These are phyloP conservation scores for Laspeyria flexula DNA, from an alignment of 2,888 invertebrate species.

Conservation along the genomic window DNA sequence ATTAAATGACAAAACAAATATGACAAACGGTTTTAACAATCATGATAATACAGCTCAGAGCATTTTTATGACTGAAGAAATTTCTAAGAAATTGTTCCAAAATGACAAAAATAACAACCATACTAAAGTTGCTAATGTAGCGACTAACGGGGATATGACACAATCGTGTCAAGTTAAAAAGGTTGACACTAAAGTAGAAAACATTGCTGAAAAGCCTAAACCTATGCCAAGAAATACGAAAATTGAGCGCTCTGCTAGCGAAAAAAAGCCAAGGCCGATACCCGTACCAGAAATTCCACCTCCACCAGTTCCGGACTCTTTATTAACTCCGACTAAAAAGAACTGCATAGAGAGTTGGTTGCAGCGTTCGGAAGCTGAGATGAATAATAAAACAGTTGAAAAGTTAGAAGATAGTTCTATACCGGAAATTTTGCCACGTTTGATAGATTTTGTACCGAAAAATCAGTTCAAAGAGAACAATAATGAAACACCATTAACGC, in stretches of 20 bases:
- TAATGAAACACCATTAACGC: constrained; percentile 57
- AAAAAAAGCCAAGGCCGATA: constrained; percentile 70
- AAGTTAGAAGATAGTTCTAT: constrained; percentile 70
- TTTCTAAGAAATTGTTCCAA: constrained; percentile 52
- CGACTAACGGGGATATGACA: constrained; percentile 50
- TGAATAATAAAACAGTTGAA: constrained; percentile 74
- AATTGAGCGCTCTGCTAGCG: constrained; percentile 72
- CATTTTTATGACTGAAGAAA: constrained; percentile 50
- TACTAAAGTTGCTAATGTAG: constrained; percentile 51
- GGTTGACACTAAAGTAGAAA: constrained; percentile 62
- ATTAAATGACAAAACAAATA: constrained; percentile 52
- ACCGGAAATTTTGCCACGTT: constrained; percentile 86
- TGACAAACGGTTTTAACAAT: constrained; percentile 52
- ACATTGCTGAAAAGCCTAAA: constrained; percentile 77
- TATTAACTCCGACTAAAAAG: constrained; percentile 79
- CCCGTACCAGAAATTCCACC: constrained; percentile 64
- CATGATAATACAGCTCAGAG: constrained; percentile 48
- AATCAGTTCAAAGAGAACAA: constrained; percentile 75
- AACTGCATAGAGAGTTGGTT: constrained; percentile 82
- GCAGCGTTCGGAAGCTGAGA: constrained; percentile 80
- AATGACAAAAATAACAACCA: constrained; percentile 81
- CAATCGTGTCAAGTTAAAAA: constrained; percentile 49
- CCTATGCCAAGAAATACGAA: constrained; percentile 85
- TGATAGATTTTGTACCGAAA: constrained; percentile 91
- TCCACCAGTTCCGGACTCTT: constrained; percentile 65